Conservation (phyloP, 2,888 invertebrate species). For the Lamellibrachia columna region DNA sequence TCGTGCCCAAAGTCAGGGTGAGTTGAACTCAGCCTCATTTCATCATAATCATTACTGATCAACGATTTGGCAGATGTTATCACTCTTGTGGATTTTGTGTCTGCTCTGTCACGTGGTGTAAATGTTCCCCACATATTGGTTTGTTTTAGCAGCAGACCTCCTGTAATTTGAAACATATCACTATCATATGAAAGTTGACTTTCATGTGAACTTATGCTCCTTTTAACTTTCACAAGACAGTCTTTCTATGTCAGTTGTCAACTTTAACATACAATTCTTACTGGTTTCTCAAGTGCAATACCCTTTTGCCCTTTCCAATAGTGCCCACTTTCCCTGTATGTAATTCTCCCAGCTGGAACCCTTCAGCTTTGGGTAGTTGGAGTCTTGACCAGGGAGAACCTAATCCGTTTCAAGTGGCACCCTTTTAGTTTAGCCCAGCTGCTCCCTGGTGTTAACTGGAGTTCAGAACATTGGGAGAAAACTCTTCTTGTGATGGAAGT, state of each 20-base stretch:
- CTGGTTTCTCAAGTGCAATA: background rate
- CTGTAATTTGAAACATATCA: no score
- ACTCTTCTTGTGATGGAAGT: background rate
- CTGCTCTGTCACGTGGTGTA: no score
- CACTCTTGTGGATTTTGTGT: no score
- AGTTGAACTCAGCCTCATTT: conserved; percentile 34
- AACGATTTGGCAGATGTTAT: no score
- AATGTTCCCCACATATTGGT: no score
- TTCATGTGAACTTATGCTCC: background rate
- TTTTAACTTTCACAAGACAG: background rate
- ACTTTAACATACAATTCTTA: background rate
- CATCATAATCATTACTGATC: no score
- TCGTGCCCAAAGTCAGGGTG: conserved; percentile 64
- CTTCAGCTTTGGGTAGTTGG: background rate
- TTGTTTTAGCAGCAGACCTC: no score
- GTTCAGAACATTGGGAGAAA: background rate
- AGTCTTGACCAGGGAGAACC: conserved; percentile 11
- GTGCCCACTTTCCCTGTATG: background rate
- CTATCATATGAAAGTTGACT: background rate
- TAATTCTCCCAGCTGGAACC: background rate
- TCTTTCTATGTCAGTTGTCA: background rate
- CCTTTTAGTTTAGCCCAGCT: background rate
- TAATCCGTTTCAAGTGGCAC: background rate
- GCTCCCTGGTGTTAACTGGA: background rate
- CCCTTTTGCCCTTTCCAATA: background rate